Percentiles rank a stretch among this genome's conserved stretches.
These are phyloP conservation scores for Rotaria sp. DNA, from an alignment of 2,888 invertebrate genomes.

Conservation along the genomic window DNA sequence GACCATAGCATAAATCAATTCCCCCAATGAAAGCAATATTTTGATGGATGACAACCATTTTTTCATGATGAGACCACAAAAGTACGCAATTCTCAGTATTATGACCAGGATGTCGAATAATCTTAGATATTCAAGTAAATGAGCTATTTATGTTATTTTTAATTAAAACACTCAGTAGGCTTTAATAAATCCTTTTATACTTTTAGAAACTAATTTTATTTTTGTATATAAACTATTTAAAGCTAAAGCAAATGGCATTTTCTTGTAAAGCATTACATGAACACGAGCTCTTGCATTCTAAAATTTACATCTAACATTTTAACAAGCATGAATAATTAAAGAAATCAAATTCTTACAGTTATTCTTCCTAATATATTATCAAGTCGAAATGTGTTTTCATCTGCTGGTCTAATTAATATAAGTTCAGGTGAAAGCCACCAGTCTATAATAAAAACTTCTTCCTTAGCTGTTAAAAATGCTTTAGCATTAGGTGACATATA, in stretches of 20 bases:
- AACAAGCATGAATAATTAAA: background rate
- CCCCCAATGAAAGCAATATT: conserved; percentile 86
- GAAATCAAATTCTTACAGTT: background rate
- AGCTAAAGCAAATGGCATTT: conserved; percentile 86
- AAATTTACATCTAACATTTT: conserved; percentile 42
- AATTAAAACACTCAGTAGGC: background rate
- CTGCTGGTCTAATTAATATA: conserved; percentile 78
- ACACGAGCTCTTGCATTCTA: conserved; percentile 77
- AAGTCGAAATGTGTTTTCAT: conserved; percentile 57
- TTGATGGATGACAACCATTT: conserved; percentile 88
- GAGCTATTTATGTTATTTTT: background rate
- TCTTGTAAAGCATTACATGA: conserved; percentile 87
- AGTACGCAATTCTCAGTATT: conserved; percentile 69
- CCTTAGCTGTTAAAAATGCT: conserved; percentile 77
- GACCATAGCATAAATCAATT: conserved; percentile 89
- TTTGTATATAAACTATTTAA: conserved; percentile 77
- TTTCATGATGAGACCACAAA: conserved; percentile 98
- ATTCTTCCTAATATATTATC: conserved; percentile 34
- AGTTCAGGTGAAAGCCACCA: conserved; percentile 97
- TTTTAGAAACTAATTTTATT: conserved; percentile 7
- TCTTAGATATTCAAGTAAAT: conserved; percentile 57
- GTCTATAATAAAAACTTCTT: conserved; percentile 94
- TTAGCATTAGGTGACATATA: conserved; percentile 84
- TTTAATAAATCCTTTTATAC: conserved; percentile 11
- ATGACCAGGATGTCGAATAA: conserved; percentile 92